A percentile compares a stretch with the other conserved stretches of the same genome.
phyloP scores from a whole-genome alignment of 1,140 invertebrate genomes.

The Acyrthosiphon pisum region DNA sequence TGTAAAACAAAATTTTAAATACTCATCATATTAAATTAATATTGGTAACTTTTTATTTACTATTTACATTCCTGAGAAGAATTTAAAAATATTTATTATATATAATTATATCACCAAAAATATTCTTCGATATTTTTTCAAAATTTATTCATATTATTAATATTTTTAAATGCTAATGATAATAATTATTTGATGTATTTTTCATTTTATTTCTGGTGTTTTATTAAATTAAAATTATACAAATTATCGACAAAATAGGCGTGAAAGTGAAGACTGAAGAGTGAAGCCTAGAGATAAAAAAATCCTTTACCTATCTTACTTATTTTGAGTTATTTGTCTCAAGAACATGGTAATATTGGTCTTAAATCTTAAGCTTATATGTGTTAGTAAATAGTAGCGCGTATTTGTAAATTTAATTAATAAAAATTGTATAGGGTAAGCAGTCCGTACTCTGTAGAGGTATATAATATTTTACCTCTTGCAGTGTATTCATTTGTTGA shows the following conservation, averaged over 20 bases:
- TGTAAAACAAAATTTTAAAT: neutral
- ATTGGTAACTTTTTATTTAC: neutral
- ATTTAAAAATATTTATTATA: neutral
- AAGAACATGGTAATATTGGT: neutral
- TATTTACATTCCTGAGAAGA: neutral
- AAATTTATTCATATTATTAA: neutral
- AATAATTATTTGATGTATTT: neutral
- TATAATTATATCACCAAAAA: neutral
- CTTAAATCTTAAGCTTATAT: neutral
- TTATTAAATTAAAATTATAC: neutral
- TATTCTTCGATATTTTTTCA: neutral
- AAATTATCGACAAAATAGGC: neutral
- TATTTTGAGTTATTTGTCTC: no score
- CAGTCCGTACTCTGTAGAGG: no score
- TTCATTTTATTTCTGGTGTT: neutral
- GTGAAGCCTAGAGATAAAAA: neutral
- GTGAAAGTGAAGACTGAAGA: neutral
- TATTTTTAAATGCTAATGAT: neutral
- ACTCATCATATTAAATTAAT: neutral
- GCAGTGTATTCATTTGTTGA: constrained; percentile 1
- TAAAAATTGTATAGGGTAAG: neutral
- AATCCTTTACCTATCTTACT: no score
- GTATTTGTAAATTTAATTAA: neutral
- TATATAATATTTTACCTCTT: neutral
- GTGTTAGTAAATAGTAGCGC: neutral